Conservation (phyloP, 1,140 invertebrate species). For the Eueides isabella region DNA sequence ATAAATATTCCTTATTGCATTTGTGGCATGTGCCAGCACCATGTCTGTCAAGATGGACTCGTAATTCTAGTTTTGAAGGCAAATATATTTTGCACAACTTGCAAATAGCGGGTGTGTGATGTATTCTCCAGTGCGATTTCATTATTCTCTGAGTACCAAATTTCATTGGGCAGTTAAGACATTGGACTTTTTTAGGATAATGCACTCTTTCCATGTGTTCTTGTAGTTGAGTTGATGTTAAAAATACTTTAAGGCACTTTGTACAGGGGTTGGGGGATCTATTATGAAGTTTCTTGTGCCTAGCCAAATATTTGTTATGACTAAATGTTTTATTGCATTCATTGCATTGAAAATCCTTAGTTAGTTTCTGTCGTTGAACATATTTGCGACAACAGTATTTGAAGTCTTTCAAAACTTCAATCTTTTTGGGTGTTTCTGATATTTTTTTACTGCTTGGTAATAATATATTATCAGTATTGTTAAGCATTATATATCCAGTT, state of each 20-base stretch:
- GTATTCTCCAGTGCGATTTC: conserved; percentile 50
- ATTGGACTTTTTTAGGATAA: conserved; percentile 59
- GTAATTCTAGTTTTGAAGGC: conserved; percentile 53
- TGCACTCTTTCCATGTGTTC: conserved; percentile 61
- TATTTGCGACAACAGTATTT: conserved; percentile 49
- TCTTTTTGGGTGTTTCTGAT: conserved; percentile 46
- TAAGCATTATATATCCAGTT: conserved; percentile 53
- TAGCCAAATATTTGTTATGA: conserved; percentile 39
- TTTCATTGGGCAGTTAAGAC: conserved; percentile 59
- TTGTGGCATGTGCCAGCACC: conserved; percentile 46
- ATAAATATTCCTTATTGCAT: conserved; percentile 50
- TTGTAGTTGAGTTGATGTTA: conserved; percentile 46
- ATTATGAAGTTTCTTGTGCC: conserved; percentile 55
- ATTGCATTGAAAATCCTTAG: conserved; percentile 44
- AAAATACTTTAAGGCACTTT: conserved; percentile 60
- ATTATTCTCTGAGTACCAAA: conserved; percentile 61
- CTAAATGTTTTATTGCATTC: conserved; percentile 54
- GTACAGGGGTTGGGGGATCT: conserved; percentile 46
- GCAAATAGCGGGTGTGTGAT: conserved; percentile 55
- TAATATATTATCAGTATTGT: conserved; percentile 50
- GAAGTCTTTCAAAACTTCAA: conserved; percentile 47
- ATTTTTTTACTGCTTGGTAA: conserved; percentile 51
- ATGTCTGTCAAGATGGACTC: conserved; percentile 58
- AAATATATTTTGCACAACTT: conserved; percentile 60
- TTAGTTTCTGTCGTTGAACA: conserved; percentile 32